Evolutionary conservation across 1,140 invertebrate species (phyloP), one percentile per base, ranked within the genome.

Genomic region (Capitella teleta): DNA sequence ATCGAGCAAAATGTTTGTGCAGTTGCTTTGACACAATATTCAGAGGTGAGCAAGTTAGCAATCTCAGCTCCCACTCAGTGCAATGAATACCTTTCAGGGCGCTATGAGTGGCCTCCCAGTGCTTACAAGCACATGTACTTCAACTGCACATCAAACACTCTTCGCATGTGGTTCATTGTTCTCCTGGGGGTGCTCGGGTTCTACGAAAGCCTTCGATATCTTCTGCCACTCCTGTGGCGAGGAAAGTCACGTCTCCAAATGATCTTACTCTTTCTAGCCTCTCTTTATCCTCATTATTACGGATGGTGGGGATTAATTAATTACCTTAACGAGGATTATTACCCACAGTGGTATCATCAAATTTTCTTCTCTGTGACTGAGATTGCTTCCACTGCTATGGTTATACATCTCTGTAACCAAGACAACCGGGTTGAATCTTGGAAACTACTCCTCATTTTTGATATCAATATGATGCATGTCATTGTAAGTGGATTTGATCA

Each of bases 291-390:
- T 1, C 83, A 88, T 61, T 87, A 87, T 61, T 87, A 87, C 61
- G 79, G 82, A 1, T 86, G 83, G 83, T 88, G 85, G 85, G 78
- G 78, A 19, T 84, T 83, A 56, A 80, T 86, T 49, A 87, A 85
- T 68, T 87, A 87, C 60, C 85, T 82, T 76, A 88, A 88, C 59
- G 85, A 87, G 55, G 83, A 85, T 47, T 86, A 82, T 60, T 86
- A 85, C 66, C 52, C 55, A 0, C 72, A 72, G 42, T 75, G 68
- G 62, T 61, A 62, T 45, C 73, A 79, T 74, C 84, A 87, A 59
- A 64, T 85, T 53, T 83, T 85, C 62, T 60, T 82, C 41, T 65
- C 83, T 12, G 40, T 72, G 8, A 84, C 84, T 0, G 85, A 88
- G 69, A 55, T 86, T 1, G 62, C 83, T 54, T 85, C 83, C 6